Base-by-base conservation (phyloP, 2,888 invertebrate species). In the Platycheirus rosarum region DNA sequence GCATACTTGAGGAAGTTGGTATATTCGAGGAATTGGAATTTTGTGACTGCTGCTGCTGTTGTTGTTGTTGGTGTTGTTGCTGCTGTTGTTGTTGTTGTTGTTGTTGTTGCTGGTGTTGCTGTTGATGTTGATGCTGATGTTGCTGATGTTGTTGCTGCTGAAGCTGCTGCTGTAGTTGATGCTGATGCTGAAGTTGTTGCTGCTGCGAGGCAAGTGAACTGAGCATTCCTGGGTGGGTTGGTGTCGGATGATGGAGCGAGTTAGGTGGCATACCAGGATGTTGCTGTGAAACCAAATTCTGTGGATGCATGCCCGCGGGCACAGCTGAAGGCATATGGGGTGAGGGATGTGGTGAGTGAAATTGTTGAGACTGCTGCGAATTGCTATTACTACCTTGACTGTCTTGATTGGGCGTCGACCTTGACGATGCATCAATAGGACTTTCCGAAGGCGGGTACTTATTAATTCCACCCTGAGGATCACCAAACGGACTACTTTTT, bases 341-440 rank as follows among this genome's bases (percentile, higher is more conserved):
- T 73, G 90, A 91, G 65, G 89, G 88, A 86, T 89, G 90, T 26
- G 91, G 90, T 57, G 90, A 90, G 84, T 90, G 89, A 82, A 90
- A 89, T 84, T 89, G 89, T 32, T 89, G 88, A 40, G 89, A 90
- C 73, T 89, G 90, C 49, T 86, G 85, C 1, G 86, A 85, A 77
- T 86, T 86, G 84, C 90, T 91, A 71, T 90, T 91, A 85, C 91
- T 91, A 57, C 91, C 89, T 79, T 91, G 91, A 78, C 91, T 90
- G 76, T 91, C 91, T 77, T 91, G 91, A 57, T 90, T 91, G 8
- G 91, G 91, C 13, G 91, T 91, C 9, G 90, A 89, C 14, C 91
- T 86, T 4, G 88, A 85, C 0, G 91, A 89, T 3, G 90, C 90
- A 84, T 91, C 91, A 40, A 91, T 89, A 2, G 91, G 91, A 79